These are phyloP conservation scores for Parochlus steinenii DNA, from an alignment of 2,888 invertebrate species.

Conservation along the genomic window DNA sequence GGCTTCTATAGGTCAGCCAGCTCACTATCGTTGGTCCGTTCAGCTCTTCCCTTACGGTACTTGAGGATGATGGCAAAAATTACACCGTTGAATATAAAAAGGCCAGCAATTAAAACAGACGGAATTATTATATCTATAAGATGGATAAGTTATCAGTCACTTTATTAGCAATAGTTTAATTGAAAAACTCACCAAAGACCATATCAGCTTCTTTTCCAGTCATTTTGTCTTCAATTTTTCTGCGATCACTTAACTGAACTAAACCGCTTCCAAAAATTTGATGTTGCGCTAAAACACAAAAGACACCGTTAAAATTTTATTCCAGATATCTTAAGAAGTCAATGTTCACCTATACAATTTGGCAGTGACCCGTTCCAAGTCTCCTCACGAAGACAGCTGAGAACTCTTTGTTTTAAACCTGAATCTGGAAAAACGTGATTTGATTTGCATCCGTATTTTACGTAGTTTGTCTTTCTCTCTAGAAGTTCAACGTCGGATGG, in stretches of 20 bases:
- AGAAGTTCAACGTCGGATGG: constrained; percentile 52
- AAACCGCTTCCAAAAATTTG: constrained; percentile 8
- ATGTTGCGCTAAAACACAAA: constrained; percentile 1
- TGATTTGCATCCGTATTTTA: constrained; percentile 51
- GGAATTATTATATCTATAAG: constrained; percentile 54
- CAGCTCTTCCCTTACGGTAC: constrained; percentile 15
- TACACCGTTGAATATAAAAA: constrained; percentile 55
- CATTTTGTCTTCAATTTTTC: constrained; percentile 14
- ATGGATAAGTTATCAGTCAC: neutral
- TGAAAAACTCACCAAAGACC: constrained; percentile 17
- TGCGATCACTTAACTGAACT: constrained; percentile 4
- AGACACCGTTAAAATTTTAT: constrained; percentile 2
- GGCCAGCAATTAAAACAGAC: constrained; percentile 47
- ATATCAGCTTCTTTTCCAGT: constrained; percentile 18
- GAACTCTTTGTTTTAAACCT: constrained; percentile 38
- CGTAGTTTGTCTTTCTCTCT: constrained; percentile 44
- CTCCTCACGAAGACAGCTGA: constrained; percentile 47
- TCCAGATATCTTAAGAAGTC: constrained; percentile 6
- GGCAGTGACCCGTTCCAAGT: constrained; percentile 47
- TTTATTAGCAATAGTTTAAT: constrained; percentile 11
- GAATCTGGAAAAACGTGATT: constrained; percentile 52
- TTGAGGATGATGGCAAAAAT: constrained; percentile 52
- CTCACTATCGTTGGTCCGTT: constrained; percentile 6
- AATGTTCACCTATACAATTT: constrained; percentile 44
- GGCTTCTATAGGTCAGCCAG: constrained; percentile 8